Conservation (phyloP, 1,140 invertebrate species). For the Brachionus rotundiformis region DNA sequence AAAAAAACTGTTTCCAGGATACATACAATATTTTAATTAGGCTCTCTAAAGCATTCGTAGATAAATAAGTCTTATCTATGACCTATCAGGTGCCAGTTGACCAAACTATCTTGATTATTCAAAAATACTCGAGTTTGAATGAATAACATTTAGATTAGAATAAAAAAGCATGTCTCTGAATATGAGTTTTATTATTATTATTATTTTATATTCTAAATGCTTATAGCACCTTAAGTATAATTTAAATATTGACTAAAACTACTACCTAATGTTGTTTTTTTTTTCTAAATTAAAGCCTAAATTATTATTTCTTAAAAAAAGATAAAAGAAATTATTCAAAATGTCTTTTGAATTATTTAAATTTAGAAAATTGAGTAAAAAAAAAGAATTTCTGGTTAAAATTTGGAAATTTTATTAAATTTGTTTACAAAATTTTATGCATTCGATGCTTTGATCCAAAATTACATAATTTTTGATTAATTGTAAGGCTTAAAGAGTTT, state of each 20-base stretch:
- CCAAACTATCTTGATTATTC: not conserved
- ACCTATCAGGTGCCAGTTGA: not conserved
- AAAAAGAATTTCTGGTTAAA: too few species aligned
- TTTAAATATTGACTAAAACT: not conserved
- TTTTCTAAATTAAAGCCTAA: too few species aligned
- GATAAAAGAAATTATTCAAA: too few species aligned
- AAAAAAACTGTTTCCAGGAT: conserved; percentile 3
- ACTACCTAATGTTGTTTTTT: not conserved
- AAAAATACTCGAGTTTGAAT: not conserved
- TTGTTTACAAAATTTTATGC: not conserved
- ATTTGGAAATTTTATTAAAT: too few species aligned
- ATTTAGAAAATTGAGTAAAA: not conserved
- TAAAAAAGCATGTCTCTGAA: too few species aligned
- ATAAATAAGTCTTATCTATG: not conserved
- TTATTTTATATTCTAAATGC: not conserved
- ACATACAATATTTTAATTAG: not conserved
- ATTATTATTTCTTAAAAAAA: too few species aligned
- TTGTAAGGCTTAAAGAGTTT: not conserved
- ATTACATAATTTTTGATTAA: not conserved
- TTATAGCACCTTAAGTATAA: not conserved
- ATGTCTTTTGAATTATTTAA: not conserved
- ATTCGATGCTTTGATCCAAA: not conserved
- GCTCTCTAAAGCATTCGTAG: too few species aligned
- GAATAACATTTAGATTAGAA: not conserved
- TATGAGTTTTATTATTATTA: too few species aligned